Base-by-base conservation (phyloP, 1,140 invertebrate species). In the Drosophila prosaltans region DNA sequence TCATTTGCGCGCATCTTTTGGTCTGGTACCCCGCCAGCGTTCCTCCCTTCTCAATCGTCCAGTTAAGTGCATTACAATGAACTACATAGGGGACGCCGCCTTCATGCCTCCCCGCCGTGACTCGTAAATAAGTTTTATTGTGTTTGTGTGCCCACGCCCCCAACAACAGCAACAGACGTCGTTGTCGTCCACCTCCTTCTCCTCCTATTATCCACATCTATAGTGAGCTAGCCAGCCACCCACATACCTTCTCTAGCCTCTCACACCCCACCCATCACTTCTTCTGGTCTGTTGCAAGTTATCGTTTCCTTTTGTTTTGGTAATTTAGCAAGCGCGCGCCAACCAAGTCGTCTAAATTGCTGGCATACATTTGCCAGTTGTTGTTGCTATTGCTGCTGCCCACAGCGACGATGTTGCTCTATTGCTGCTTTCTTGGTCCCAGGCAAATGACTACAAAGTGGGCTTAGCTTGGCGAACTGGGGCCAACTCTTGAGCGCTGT, bases 41-140 rank as follows among this genome's bases (percentile, higher is more conserved):
- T 58, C 21, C 54, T 4, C 16, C 30, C 26, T 32, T 11, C 28
- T 16, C 32, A 40, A 26, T 30, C 36, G 26, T 62, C 64, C 72
- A 28, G 54, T 89, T 89, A 88, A 88, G 83, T 88, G 83, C 84
- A 88, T 89, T 88, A 89, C 83, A 88, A 88, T 88, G 83, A 88
- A 88, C 80, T 88, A 74, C 80, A 76, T 73, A 51, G 74, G 70
- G 69, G 83, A 51, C 69, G 57, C 30, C 57, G 62, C 62, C 71
- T 70, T 62, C 60, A 65, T 66, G 74, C 74, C 65, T 64, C 73
- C 80, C 84, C 84, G 84, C 66, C 84, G 84, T 89, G 84, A 89
- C 77, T 89, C 84, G 84, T 89, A 89, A 89, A 89, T 89, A 89
- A 89, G 84, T 89, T 89, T 89, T 89, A 89, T 89, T 89, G 84